Conservation (phyloP, 2,797 vertebrate genomes). For the Coregonus ussuriensis region DNA sequence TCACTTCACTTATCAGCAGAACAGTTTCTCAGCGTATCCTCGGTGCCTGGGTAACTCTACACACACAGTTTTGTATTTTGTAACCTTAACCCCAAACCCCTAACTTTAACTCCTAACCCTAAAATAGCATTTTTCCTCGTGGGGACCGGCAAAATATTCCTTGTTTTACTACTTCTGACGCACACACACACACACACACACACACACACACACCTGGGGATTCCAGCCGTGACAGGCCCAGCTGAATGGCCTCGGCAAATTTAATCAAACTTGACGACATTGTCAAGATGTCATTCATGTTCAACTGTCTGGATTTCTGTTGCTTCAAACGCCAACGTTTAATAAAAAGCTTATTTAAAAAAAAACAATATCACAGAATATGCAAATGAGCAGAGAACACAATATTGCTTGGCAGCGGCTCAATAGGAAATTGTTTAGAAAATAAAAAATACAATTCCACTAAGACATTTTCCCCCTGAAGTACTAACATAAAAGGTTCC, state of each 20-base stretch:
- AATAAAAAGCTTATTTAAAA: conserved; percentile 11
- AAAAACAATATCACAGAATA: conserved; percentile 64
- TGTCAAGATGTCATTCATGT: conserved; percentile 73
- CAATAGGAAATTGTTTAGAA: conserved; percentile 52
- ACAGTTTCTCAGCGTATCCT: conserved; percentile 87
- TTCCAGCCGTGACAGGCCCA: conserved; percentile 30
- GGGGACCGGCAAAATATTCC: too few relatives aligned
- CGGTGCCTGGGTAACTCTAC: conserved; percentile 86
- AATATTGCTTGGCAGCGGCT: conserved; percentile 57
- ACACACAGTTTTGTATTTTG: not conserved
- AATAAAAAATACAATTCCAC: not conserved
- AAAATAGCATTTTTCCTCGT: too few relatives aligned
- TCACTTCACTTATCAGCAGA: conserved; percentile 83
- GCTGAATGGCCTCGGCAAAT: conserved; percentile 32
- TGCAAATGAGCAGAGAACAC: conserved; percentile 67
- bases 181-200: conserved; percentile 1
- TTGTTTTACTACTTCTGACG: too few relatives aligned
- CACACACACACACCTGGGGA: conserved; percentile 42
- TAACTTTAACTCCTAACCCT: too few relatives aligned
- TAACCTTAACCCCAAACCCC: too few relatives aligned
- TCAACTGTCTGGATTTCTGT: conserved; percentile 58
- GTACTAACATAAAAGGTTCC: conserved; percentile 39
- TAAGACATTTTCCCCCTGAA: conserved; percentile 16
- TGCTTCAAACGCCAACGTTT: conserved; percentile 61
- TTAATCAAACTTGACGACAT: conserved; percentile 74